Evolutionary conservation across 1,140 invertebrate genomes (phyloP), one percentile per base, ranked within the genome.

Genomic region (Ruditapes philippinarum): DNA sequence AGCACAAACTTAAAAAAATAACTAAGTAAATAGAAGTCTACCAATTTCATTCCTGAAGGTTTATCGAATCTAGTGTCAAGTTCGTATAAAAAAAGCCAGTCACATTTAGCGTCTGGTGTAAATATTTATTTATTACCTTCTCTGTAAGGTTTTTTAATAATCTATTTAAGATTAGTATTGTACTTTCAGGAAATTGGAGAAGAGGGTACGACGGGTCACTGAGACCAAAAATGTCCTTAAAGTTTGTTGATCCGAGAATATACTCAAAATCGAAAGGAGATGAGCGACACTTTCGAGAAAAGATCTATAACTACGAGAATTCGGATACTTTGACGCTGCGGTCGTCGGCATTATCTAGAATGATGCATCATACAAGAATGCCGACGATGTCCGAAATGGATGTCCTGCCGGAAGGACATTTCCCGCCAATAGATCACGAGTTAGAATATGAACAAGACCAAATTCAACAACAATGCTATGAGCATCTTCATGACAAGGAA

Each of bases 281-380:
- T 33, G 85, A 88, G 25, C 74, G 54, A 4, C 40, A 79, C 0
- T 88, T 80, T 60, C 33, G 85, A 17, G 85, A 79, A 14, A 88
- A 88, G 38, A 88, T 88, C 25, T 54, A 62, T 12, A 88, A 88
- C 45, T 88, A 88, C 33, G 85, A 88, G 28, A 79, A 45, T 31
- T 70, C 85, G 9, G 85, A 88, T 28, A 49, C 73, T 19, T 57
- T 88, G 0, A 88, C 85, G 0, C 74, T 88, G 0, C 74, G 85
- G 28, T 88, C 85, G 38, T 78, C 74, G 14, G 85, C 76, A 4
- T 40, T 88, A 7, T 88, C 85, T 9, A 73, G 85, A 33, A 88
- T 88, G 85, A 80, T 80, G 74, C 74, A 84, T 1, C 62, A 73
- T 22, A 22, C 25, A 2, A 45, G 19, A 22, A 38, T 84, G 82